Evolutionary conservation across 64 coral and sea anemone species (phyloP).

Genomic region (Cladopsammia gracilis): DNA sequence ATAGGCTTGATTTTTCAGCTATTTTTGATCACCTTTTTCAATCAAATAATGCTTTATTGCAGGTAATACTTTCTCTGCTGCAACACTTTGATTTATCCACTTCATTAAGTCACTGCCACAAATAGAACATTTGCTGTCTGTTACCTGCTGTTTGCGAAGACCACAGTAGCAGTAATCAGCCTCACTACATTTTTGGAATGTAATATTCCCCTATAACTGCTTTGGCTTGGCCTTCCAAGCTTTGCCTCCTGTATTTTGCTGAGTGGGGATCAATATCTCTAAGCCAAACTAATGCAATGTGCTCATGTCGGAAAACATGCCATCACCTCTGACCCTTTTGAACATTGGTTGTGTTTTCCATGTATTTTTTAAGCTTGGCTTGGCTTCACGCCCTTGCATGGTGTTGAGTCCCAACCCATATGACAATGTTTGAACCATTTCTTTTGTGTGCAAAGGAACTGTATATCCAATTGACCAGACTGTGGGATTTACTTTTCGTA

Average conservation of each 20-base stretch:
- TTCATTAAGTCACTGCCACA: conserved; percentile 37
- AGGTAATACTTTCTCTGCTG: not conserved
- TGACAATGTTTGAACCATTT: conserved; percentile 18
- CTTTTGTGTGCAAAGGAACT: conserved; percentile 57
- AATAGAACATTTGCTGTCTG: conserved; percentile 47
- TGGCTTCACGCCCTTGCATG: conserved; percentile 55
- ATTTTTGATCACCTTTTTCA: too few relatives aligned
- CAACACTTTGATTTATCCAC: conserved; percentile 22
- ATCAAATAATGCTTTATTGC: conserved; percentile 12
- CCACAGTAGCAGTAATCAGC: conserved; percentile 47
- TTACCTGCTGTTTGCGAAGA: conserved; percentile 40
- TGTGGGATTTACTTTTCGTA: conserved; percentile 43
- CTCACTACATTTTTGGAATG: conserved; percentile 26
- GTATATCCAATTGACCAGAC: conserved; percentile 65
- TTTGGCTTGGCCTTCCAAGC: conserved; percentile 31
- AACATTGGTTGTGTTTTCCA: conserved; percentile 54
- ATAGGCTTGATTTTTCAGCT: too few relatives aligned
- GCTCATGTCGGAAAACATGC: conserved; percentile 46
- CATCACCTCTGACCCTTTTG: conserved; percentile 44
- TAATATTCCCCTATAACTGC: conserved; percentile 39
- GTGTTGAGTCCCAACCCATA: conserved; percentile 61
- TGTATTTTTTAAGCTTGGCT: conserved; percentile 47
- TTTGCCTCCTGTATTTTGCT: conserved; percentile 37
- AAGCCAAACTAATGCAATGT: conserved; percentile 44
- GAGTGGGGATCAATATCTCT: conserved; percentile 27